Evolutionary conservation across 2,888 invertebrate species (phyloP).

Genomic region (Microctonus brassicae): DNA sequence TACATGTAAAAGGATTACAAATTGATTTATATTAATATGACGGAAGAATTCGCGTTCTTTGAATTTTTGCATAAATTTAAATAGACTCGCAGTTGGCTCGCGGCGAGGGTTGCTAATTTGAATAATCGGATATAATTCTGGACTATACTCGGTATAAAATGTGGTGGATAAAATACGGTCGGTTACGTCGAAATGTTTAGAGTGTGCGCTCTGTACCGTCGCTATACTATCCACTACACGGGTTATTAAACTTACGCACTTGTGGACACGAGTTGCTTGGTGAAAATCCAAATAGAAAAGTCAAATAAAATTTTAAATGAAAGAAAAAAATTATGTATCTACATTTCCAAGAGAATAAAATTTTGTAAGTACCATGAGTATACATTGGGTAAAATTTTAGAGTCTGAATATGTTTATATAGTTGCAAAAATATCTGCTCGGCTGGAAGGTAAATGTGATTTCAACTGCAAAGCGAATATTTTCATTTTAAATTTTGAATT

Average conservation of each 20-base stretch:
- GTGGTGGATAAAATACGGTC: constrained; percentile 32
- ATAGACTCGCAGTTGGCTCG: constrained; percentile 50
- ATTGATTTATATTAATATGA: constrained; percentile 65
- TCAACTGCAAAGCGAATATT: constrained; percentile 20
- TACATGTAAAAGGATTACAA: constrained; percentile 47
- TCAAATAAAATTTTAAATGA: constrained; percentile 8
- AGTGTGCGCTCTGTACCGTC: constrained; percentile 7
- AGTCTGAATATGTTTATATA: not conserved
- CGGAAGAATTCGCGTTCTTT: constrained; percentile 49
- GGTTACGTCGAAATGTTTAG: constrained; percentile 35
- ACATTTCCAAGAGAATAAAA: not conserved
- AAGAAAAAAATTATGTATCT: not conserved
- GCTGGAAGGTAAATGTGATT: constrained; percentile 9
- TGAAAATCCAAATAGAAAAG: constrained; percentile 3
- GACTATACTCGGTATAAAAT: constrained; percentile 55
- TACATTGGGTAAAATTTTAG: not conserved
- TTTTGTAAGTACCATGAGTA: not conserved
- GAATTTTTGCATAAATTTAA: constrained; percentile 65
- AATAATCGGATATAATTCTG: constrained; percentile 64
- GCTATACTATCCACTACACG: constrained; percentile 14
- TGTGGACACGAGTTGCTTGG: constrained; percentile 15
- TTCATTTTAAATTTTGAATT: constrained; percentile 17
- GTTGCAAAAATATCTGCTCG: constrained; percentile 1
- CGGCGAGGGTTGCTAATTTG: constrained; percentile 59
- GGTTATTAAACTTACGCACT: constrained; percentile 36